Base-by-base conservation (phyloP, 2,113 vertebrate species). In the Hydropotes inermis region DNA sequence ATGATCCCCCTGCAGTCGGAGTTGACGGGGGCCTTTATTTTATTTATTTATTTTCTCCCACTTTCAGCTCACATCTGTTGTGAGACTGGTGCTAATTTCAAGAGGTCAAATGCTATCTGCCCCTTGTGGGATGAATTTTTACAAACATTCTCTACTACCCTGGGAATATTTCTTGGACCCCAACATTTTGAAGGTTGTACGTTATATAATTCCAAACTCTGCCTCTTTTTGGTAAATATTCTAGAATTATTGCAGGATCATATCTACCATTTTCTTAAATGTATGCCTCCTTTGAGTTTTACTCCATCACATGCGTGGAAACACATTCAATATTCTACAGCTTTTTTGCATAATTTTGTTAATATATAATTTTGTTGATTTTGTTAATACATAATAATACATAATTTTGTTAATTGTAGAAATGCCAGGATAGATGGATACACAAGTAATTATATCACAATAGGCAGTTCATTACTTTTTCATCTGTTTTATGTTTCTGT, bases 1-100 rank as follows among this genome's bases (percentile, higher is more conserved):
- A 85, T 58, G 74, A 96, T 76, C 10, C 52, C 57, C 60, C 76
- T 92, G 43, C 27, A 39, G 47, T 94, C 87, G 25, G 12, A 76
- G 36, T 88, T 97, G 84, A 54, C 33, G 55, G 58, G 50, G 36
- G 5, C 21, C 5, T 86, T 96, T 54, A 83, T 91, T 91, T 92
- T 96, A 76, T 93, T 95, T 54, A 67, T 94, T 97, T 90, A 74
- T 79, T 89, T 89, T 33, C 33, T 7, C 15, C 23, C 30, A 76
- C 25, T 87, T 95, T 27, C 3, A 87, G 19, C 39, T 83, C 6
- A 4, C 33, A 67, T 87, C 57, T 67, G n/a, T 92, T 91, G 47
- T 92, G 61, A 92, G 30, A 64, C 4, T 23, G 30, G 23, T 52
- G 58, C 45, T 89, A 13, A 92, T 97, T 87, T 82, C n/a, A 87